A percentile compares a stretch with the other conserved stretches of the same genome.
Evolutionary conservation across 2,797 vertebrate genomes (phyloP).

Genomic region (Onychomys arenicola): DNA sequence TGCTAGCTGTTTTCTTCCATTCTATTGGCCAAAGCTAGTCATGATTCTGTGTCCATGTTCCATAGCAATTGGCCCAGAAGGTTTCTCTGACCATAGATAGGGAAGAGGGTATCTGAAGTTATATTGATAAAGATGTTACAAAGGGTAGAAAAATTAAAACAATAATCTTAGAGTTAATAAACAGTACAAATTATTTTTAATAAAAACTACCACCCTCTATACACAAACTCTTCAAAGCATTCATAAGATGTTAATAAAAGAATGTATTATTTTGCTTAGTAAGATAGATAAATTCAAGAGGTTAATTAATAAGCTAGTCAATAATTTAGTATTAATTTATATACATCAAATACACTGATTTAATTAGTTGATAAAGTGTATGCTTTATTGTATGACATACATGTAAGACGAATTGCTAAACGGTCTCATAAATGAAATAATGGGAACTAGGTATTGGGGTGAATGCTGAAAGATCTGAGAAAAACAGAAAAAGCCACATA

Average conservation of each 20-base stretch:
- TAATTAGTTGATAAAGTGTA: background rate
- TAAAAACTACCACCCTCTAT: background rate
- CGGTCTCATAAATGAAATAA: no score
- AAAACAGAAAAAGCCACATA: no score
- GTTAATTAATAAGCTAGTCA: background rate
- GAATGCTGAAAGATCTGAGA: no score
- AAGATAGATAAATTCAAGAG: background rate
- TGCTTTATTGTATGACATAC: no score
- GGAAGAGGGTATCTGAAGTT: background rate
- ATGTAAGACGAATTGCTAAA: no score
- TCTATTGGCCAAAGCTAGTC: background rate
- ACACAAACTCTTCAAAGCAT: background rate
- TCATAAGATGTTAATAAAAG: background rate
- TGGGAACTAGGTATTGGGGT: no score
- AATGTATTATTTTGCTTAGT: background rate
- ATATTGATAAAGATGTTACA: background rate
- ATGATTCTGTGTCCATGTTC: background rate
- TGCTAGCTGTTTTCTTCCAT: background rate
- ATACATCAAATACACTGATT: background rate
- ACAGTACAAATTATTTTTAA: background rate
- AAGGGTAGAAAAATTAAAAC: background rate
- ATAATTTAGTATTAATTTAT: background rate
- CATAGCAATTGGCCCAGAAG: rapidly evolving
- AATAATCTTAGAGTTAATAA: background rate
- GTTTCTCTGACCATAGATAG: background rate